Evolutionary conservation across 2,113 vertebrate genomes (phyloP).

Genomic region (Siniperca chuatsi): DNA sequence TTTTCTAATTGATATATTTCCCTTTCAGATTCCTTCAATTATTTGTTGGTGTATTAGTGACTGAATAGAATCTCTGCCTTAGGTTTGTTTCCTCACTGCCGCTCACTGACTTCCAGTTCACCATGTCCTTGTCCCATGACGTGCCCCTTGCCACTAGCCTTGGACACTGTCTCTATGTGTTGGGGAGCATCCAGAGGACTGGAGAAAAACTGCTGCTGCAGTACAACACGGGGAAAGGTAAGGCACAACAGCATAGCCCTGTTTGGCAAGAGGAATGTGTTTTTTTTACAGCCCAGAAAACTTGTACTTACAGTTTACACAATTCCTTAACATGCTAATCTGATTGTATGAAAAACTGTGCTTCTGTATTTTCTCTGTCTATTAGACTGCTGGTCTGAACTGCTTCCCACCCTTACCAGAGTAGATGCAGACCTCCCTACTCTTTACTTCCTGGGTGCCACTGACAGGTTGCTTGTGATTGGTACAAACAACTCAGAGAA

Average conservation of each 20-base stretch:
- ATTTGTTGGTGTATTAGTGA: neutral
- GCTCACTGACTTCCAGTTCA: slow-evolving; percentile 84
- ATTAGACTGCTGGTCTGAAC: slow-evolving; percentile 84
- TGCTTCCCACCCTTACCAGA: slow-evolving; percentile 84
- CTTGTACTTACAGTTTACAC: neutral
- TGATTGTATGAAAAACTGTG: neutral
- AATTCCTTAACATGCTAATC: neutral
- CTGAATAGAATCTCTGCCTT: slow-evolving; percentile 28
- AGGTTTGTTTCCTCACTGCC: slow-evolving; percentile 86
- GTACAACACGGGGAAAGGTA: slow-evolving; percentile 81
- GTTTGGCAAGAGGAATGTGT: neutral
- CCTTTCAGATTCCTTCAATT: neutral
- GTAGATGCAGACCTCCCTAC: slow-evolving; percentile 78
- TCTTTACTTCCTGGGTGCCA: slow-evolving; percentile 84
- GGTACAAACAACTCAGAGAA: slow-evolving; percentile 83
- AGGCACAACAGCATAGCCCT: neutral
- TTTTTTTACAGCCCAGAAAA: neutral
- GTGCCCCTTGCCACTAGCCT: slow-evolving; percentile 81
- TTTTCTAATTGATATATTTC: neutral
- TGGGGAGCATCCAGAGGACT: slow-evolving; percentile 83
- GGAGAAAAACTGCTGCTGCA: slow-evolving; percentile 85
- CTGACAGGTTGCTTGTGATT: slow-evolving; percentile 82
- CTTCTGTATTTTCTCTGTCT: slow-evolving; percentile 17
- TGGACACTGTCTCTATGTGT: slow-evolving; percentile 78
- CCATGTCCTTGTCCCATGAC: slow-evolving; percentile 85